Conservation (phyloP, 1,140 invertebrate species). For the Frieseomelitta varia region DNA sequence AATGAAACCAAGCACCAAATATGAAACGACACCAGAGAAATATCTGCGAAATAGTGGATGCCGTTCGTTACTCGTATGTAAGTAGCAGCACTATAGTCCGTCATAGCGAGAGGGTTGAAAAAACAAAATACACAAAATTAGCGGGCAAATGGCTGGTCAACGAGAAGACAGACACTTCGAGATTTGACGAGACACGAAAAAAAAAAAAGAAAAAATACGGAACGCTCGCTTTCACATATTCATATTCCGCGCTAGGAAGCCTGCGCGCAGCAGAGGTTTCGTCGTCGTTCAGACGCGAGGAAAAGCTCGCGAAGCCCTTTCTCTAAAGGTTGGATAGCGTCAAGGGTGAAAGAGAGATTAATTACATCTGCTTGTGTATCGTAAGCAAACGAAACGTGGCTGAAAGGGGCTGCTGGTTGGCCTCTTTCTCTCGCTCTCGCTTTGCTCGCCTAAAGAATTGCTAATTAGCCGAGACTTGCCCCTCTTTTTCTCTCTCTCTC, state of each 20-base stretch:
- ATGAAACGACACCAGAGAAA: too few species aligned
- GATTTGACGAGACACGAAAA: background rate
- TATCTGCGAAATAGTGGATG: too few species aligned
- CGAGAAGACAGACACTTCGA: background rate
- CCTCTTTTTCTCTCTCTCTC: conserved; percentile 17
- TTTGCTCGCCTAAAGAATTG: conserved; percentile 60
- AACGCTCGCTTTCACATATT: background rate
- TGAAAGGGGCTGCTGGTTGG: conserved; percentile 38
- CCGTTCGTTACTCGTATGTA: too few species aligned
- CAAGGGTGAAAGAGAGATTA: conserved; percentile 66
- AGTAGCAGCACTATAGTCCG: too few species aligned
- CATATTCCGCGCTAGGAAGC: background rate
- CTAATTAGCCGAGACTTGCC: conserved; percentile 64
- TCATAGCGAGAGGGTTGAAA: background rate
- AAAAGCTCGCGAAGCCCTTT: conserved; percentile 31
- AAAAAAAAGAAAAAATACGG: background rate
- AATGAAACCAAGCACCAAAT: too few species aligned
- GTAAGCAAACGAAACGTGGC: conserved; percentile 64
- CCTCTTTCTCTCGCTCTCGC: conserved; percentile 42
- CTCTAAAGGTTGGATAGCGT: conserved; percentile 14
- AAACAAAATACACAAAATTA: background rate
- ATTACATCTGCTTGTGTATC: conserved; percentile 69
- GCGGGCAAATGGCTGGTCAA: background rate
- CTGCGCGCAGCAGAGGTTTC: too few species aligned
- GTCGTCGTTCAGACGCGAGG: background rate